phyloP scores from a whole-genome alignment of 2,797 vertebrate species.

The Syngnathus rostellatus region DNA sequence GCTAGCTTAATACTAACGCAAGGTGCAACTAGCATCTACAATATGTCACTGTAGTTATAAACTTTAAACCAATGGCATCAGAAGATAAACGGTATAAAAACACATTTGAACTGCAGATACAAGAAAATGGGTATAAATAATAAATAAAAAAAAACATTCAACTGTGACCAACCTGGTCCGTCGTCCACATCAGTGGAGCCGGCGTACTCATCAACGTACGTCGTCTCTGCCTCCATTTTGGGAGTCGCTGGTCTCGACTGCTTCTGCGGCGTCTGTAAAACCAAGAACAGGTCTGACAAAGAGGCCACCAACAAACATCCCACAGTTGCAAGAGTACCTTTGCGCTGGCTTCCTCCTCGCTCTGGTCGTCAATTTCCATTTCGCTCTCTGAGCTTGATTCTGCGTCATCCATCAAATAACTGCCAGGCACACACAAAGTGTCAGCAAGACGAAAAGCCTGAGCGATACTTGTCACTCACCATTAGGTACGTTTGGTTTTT shows the following conservation, averaged over 20 bases:
- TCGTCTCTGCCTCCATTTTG: conserved; percentile 42
- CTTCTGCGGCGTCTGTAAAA: conserved; percentile 44
- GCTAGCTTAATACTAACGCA: no score
- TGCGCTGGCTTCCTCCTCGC: conserved; percentile 51
- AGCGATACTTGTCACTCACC: conserved; percentile 9
- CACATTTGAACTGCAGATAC: no score
- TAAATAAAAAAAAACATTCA: no score
- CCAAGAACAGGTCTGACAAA: background rate
- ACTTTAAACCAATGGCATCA: no score
- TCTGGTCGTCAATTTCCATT: conserved; percentile 63
- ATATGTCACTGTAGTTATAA: no score
- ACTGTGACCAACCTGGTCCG: conserved; percentile 55
- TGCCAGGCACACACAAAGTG: conserved; percentile 28
- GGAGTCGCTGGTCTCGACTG: conserved; percentile 37
- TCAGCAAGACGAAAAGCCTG: conserved; percentile 31
- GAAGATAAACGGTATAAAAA: no score
- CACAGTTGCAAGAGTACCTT: conserved; percentile 32
- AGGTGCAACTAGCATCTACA: no score
- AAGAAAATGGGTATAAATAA: no score
- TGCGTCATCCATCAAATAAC: conserved; percentile 78
- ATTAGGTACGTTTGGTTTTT: conserved; percentile 18
- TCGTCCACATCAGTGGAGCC: conserved; percentile 75
- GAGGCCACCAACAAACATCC: background rate
- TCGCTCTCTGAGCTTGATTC: conserved; percentile 76
- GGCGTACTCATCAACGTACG: conserved; percentile 56